These are phyloP conservation scores for Agelaius tricolor DNA, from an alignment of 2,113 vertebrate species.

Conservation along the genomic window DNA sequence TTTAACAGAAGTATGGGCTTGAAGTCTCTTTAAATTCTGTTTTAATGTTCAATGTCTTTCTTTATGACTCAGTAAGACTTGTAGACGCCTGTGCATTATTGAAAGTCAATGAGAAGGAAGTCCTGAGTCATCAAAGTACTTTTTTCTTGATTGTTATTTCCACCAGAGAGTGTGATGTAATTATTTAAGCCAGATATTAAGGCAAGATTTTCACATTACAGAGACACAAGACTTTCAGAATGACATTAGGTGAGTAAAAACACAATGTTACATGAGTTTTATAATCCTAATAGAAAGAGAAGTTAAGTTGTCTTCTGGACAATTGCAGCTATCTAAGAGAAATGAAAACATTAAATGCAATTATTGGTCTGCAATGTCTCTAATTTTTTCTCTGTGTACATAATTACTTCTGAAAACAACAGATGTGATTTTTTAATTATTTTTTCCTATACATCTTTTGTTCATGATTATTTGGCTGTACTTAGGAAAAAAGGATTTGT, in stretches of 20 bases:
- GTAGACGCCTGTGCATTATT: not conserved
- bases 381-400: not conserved
- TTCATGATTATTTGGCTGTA: constrained; percentile 48
- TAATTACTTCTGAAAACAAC: constrained; percentile 28
- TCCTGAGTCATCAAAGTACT: not conserved
- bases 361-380: not conserved
- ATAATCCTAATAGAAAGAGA: not conserved
- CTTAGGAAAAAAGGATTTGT: constrained; percentile 27
- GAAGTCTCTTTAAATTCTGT: not conserved
- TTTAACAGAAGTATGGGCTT: not conserved
- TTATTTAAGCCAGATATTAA: not conserved
- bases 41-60: not conserved
- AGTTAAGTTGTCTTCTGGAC: not conserved
- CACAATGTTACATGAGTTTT: not conserved
- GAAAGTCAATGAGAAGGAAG: constrained; percentile 19
- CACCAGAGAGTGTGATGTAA: not conserved
- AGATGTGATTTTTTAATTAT: not conserved
- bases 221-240: not conserved
- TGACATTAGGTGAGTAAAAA: not conserved
- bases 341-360: not conserved
- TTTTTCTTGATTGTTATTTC: not conserved
- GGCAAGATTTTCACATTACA: not conserved
- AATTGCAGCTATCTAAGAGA: not conserved
- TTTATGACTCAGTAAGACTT: not conserved
- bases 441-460: not conserved